Conservation (phyloP, 2,888 invertebrate genomes). For the Diarsia brunnea region DNA sequence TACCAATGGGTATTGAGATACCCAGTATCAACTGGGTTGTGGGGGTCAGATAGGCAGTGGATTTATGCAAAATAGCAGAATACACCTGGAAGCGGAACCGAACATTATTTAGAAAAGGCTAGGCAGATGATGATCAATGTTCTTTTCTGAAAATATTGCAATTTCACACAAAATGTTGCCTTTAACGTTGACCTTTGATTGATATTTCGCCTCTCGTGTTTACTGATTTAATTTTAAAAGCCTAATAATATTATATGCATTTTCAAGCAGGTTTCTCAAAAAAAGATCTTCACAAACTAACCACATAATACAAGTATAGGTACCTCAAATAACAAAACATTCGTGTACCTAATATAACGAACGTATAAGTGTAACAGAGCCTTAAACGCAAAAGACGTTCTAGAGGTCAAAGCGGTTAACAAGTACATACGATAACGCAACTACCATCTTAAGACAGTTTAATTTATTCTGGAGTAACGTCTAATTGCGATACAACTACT, state of each 20-base stretch:
- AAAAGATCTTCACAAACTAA: background rate
- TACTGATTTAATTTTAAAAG: background rate
- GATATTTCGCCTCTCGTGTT: background rate
- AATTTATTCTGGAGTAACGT: conserved; percentile 66
- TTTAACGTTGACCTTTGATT: background rate
- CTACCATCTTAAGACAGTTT: conserved; percentile 66
- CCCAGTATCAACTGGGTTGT: too few species aligned
- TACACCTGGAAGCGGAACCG: too few species aligned
- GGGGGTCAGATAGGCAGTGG: too few species aligned
- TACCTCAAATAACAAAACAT: background rate
- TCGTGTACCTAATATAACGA: too few species aligned
- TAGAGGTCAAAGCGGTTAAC: conserved; percentile 64
- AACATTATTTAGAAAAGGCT: too few species aligned
- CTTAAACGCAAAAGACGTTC: conserved; percentile 54
- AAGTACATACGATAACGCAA: conserved; percentile 58
- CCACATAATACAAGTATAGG: too few species aligned
- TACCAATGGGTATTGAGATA: too few species aligned
- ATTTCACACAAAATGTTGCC: background rate
- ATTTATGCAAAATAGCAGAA: too few species aligned
- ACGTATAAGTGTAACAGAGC: conserved; percentile 32
- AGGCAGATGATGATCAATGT: too few species aligned
- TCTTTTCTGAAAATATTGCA: background rate
- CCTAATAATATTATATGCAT: background rate
- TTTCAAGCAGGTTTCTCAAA: background rate
- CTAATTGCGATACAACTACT: conserved; percentile 52